Percentiles rank a stretch among this genome's conserved stretches.
These are phyloP conservation scores for Pseudopleuronectes americanus DNA, from an alignment of 2,797 vertebrate genomes.

Conservation along the genomic window DNA sequence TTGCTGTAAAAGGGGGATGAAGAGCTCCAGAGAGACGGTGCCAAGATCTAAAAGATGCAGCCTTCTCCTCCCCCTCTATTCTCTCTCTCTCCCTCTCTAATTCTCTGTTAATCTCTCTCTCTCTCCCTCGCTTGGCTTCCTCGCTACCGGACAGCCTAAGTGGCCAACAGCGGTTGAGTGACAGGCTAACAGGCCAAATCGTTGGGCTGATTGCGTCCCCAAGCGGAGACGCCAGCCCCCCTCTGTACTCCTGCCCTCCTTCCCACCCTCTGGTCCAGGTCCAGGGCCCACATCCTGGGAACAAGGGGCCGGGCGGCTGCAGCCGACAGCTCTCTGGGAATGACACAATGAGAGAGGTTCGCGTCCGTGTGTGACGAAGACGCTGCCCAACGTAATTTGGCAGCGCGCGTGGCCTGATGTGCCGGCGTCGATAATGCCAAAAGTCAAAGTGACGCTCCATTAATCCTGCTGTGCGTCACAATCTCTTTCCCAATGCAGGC, in stretches of 20 bases:
- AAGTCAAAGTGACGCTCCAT: conserved; percentile 45
- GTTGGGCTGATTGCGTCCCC: conserved; percentile 52
- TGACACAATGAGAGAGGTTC: conserved; percentile 65
- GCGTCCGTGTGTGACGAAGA: conserved; percentile 55
- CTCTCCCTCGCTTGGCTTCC: conserved; percentile 41
- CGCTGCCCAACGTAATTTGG: conserved; percentile 53
- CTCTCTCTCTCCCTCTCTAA: conserved; percentile 13
- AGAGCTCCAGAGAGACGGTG: conserved; percentile 50
- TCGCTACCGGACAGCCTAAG: conserved; percentile 44
- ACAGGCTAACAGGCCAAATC: conserved; percentile 57
- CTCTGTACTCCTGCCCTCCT: conserved; percentile 50
- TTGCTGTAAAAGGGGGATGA: conserved; percentile 36
- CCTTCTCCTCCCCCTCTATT: conserved; percentile 2
- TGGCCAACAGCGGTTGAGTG: conserved; percentile 58
- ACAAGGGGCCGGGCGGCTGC: conserved; percentile 52
- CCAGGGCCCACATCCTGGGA: conserved; percentile 68
- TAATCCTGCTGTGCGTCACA: conserved; percentile 53
- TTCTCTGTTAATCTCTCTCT: conserved; percentile 28
- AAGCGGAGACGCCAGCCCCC: conserved; percentile 55
- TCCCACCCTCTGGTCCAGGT: conserved; percentile 60
- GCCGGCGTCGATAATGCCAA: conserved; percentile 47
- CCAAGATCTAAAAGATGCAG: conserved; percentile 44
- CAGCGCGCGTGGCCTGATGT: conserved; percentile 28
- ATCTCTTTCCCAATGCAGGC: conserved; percentile 44
- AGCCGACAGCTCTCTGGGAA: conserved; percentile 65